Evolutionary conservation across 2,797 vertebrate species (phyloP), one percentile per base, ranked within the genome.

Genomic region (Gymnoscopelus braueri): DNA sequence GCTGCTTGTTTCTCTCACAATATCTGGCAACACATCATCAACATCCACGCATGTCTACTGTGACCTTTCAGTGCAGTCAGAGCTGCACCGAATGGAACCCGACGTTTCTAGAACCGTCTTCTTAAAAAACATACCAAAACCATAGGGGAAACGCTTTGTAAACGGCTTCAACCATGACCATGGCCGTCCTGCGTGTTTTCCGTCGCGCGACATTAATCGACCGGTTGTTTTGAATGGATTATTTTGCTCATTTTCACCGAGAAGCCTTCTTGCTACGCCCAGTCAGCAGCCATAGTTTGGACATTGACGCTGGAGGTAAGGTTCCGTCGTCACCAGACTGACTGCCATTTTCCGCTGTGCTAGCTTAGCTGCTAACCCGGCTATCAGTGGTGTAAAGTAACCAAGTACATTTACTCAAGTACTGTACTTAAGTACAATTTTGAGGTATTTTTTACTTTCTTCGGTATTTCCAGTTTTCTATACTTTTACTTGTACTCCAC

Each of bases 221-320:
- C 69, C 35, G 39, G 12, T 54, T 65, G 55, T 63, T 68, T 83
- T 93, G 86, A 84, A 94, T 94, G 93, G 93, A 91, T 90, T 79
- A 65, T 69, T 15, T 79, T 51, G 53, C 79, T 81, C 24, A 29
- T 75, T 71, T 52, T 74, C 73, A 39, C 76, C 72, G 12, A 81
- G 61, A 89, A 84, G 84, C 82, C 81, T 85, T 15, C 12, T 15
- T 60, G 14, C 81, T 48, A 82, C 89, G 85, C 85, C 81, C 85
- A 55, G 83, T 78, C 78, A 73, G 68, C 83, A 72, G 77, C 84
- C 86, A 84, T 85, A 74, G 79, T 77, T 87, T 65, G 80, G 86
- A 89, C 87, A 81, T 81, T 88, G 88, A 91, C 86, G 87, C 87
- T 83, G 84, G 82, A 92, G 87, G 87, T 92, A 62, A 77, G 92